Conservation (phyloP, 1,140 invertebrate genomes). For the Philopotamus ludificatus region DNA sequence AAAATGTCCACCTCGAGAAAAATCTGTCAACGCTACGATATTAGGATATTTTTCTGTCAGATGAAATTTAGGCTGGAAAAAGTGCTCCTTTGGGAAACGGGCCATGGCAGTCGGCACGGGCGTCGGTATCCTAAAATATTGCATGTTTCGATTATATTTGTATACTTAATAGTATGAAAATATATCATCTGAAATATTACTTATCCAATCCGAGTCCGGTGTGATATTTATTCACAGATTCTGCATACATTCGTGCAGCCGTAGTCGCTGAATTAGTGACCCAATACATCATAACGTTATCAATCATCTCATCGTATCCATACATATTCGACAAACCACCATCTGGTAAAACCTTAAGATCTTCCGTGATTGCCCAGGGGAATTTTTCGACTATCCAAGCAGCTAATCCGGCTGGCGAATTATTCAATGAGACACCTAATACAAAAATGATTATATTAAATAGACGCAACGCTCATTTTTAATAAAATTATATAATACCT, state of each 20-base stretch:
- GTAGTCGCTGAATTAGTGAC: constrained; percentile 73
- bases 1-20: constrained; percentile 78
- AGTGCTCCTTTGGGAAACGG: constrained; percentile 64
- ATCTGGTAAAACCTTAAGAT: constrained; percentile 52
- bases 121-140: constrained; percentile 59
- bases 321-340: constrained; percentile 55
- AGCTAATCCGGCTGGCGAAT: constrained; percentile 68
- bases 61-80: constrained; percentile 58
- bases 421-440: constrained; percentile 57
- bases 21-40: constrained; percentile 62
- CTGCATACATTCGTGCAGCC: constrained; percentile 63
- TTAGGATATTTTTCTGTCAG: constrained; percentile 62
- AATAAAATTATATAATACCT: constrained; percentile 45
- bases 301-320: constrained; percentile 71
- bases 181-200: not conserved
- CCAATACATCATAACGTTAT: constrained; percentile 91
- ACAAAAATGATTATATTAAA: constrained; percentile 13
- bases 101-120: constrained; percentile 65
- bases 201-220: not conserved
- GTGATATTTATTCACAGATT: constrained; percentile 53
- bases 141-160: not conserved
- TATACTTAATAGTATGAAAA: not conserved
- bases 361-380: constrained; percentile 60
- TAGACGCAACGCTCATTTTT: not conserved
- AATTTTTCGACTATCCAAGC: constrained; percentile 77